Evolutionary conservation across 2,797 vertebrate genomes (phyloP).

Genomic region (Sebastes glaucus): DNA sequence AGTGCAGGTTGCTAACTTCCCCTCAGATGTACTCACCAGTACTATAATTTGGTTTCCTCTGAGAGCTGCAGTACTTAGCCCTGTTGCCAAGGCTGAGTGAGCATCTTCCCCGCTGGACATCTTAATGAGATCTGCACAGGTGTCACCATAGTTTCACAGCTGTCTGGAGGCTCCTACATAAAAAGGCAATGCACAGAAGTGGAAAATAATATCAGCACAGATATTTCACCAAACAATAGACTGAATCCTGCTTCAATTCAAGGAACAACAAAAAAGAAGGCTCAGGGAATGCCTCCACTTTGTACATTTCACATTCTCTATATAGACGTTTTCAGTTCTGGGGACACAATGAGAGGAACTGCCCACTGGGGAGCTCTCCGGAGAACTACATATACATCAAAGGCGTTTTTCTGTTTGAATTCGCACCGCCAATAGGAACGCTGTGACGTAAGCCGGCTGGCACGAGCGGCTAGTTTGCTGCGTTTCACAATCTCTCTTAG

Average conservation of each 20-base stretch:
- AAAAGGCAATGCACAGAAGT: slow-evolving; percentile 37
- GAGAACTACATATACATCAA: too few species aligned
- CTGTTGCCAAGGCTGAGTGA: slow-evolving; percentile 68
- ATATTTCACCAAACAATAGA: slow-evolving; percentile 17
- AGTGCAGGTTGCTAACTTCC: slow-evolving; percentile 49
- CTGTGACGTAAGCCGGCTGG: too few species aligned
- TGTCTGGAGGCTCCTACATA: slow-evolving; percentile 55
- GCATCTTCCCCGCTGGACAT: slow-evolving; percentile 60
- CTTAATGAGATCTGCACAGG: slow-evolving; percentile 73
- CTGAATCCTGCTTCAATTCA: slow-evolving; percentile 13
- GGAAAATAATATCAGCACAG: slow-evolving; percentile 26
- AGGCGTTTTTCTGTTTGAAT: too few species aligned
- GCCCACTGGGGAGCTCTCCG: too few species aligned
- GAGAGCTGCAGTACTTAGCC: slow-evolving; percentile 64
- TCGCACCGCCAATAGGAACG: too few species aligned
- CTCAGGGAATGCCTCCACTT: not conserved
- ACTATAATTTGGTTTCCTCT: slow-evolving; percentile 61
- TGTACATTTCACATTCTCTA: not conserved
- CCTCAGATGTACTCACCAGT: slow-evolving; percentile 49
- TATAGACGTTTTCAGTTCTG: not conserved
- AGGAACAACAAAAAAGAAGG: not conserved
- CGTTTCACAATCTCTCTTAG: too few species aligned
- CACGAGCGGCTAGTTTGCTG: too few species aligned
- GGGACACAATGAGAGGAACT: too few species aligned
- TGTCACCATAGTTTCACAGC: slow-evolving; percentile 77